Base-by-base conservation (phyloP, 2,888 invertebrate genomes). In the Mycalesis mineus region DNA sequence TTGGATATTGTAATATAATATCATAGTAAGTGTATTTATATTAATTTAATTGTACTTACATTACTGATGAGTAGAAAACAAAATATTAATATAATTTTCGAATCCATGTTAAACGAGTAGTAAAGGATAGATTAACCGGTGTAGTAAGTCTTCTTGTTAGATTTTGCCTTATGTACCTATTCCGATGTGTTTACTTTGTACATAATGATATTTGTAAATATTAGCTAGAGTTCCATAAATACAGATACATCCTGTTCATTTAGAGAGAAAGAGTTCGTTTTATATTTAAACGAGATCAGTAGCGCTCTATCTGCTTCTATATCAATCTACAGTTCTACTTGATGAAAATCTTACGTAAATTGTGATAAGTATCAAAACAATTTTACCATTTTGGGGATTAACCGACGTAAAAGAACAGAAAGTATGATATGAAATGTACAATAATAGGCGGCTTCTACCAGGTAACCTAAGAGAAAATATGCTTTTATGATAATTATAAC, bases 41-140 rank as follows among this genome's bases (percentile, higher is more conserved):
- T 22, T 5, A n/a, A 22, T 22, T 22, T 4, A 22, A 22, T 22
- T 22, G 11, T 39, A 56, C 60, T 56, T 57, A 60, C 60, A 39
- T 49, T 28, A 9, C 40, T n/a, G 8, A 57, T 14, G 11, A 48
- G 7, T 5, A 60, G 15, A 50, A 50, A 7, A 60, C 50, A 47
- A 29, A 63, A 58, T 33, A 60, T 53, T 29, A 60, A 53, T 15
- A 52, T 56, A 40, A 57, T 51, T 60, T 41, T 62, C 8, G 56
- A 45, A 33, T 49, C 44, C 62, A 63, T 63, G 58, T 54, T 51
- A 33, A n/a, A 22, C 22, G 9, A 37, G 8, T 44, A 7, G 28
- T 48, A 49, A 42, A n/a, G 36, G 37, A 28, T 47, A 57, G 33
- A 52, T 42, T 7, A 29, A 49, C 31, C 49, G 37, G 28, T 29